A percentile compares a stretch with the other conserved stretches of the same genome.
Conservation (phyloP, 2,113 vertebrate genomes). For the Chamaetylas fuelleborni region DNA sequence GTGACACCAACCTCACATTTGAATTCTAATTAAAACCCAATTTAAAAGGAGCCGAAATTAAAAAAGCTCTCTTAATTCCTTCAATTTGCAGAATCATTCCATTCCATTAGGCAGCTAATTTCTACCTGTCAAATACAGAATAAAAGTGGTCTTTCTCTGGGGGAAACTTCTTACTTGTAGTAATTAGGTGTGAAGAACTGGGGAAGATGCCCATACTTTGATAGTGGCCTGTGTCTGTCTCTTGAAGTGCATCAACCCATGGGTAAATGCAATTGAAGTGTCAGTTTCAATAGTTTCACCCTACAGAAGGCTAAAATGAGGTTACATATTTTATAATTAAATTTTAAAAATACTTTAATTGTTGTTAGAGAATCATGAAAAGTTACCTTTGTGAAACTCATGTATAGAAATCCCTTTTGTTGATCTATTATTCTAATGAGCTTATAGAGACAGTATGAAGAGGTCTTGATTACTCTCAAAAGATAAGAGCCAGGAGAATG, state of each 20-base stretch:
- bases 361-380: conserved; percentile 52
- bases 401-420: conserved; percentile 36
- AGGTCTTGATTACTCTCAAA: conserved; percentile 57
- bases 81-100: conserved; percentile 84
- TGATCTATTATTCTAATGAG: conserved; percentile 64
- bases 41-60: conserved; percentile 75
- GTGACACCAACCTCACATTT: conserved; percentile 65
- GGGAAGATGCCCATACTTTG: conserved; percentile 25
- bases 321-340: conserved; percentile 69
- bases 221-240: conserved; percentile 41
- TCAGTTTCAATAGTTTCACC: conserved; percentile 24
- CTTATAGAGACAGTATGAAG: conserved; percentile 38
- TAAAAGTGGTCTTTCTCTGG: conserved; percentile 76
- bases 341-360: conserved; percentile 61
- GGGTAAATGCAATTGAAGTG: conserved; percentile 56
- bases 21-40: conserved; percentile 85
- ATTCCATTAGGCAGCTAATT: conserved; percentile 89
- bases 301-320: conserved; percentile 50
- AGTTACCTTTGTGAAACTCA: conserved; percentile 24
- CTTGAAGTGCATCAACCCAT: conserved; percentile 34
- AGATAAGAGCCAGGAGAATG: conserved; percentile 21
- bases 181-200: conserved; percentile 78
- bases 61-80: conserved; percentile 81
- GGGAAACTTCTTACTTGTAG: conserved; percentile 74
- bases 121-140: conserved; percentile 83